These are phyloP conservation scores for Uromys caudimaculatus DNA, from an alignment of 2,797 vertebrate species.

Conservation along the genomic window DNA sequence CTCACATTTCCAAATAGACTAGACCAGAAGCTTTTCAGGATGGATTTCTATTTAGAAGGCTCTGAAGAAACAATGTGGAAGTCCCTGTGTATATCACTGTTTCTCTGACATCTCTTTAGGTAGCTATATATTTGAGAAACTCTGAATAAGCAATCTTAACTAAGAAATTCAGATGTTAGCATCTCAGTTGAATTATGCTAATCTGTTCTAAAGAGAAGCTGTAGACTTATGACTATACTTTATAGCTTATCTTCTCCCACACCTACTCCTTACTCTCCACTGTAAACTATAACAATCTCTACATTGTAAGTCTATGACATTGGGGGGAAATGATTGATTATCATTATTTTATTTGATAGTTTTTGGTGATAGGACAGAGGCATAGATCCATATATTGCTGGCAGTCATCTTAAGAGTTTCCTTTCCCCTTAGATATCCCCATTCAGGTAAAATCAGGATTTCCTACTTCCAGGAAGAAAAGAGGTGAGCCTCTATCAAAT, in stretches of 20 bases:
- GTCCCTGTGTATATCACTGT: not conserved
- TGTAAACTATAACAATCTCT: not conserved
- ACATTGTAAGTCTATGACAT: not conserved
- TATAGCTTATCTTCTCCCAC: not conserved
- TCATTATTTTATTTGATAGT: not conserved
- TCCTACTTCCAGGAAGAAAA: not conserved
- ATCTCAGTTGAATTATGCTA: not conserved
- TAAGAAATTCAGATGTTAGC: not conserved
- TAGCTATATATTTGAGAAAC: not conserved
- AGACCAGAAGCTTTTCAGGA: not conserved
- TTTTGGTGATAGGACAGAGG: not conserved
- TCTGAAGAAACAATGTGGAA: not conserved
- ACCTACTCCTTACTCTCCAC: not conserved
- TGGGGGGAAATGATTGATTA: not conserved
- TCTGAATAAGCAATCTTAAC: not conserved
- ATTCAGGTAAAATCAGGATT: not conserved
- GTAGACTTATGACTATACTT: not conserved
- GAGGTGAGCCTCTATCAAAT: not conserved
- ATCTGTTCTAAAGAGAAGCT: constrained; percentile 31
- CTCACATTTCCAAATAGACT: not conserved
- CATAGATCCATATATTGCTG: not conserved
- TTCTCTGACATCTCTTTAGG: not conserved
- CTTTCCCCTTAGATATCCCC: not conserved
- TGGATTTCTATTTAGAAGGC: not conserved
- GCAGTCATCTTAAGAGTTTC: not conserved